Evolutionary conservation across 2,888 invertebrate genomes (phyloP).

Genomic region (Conchocele bisecta): DNA sequence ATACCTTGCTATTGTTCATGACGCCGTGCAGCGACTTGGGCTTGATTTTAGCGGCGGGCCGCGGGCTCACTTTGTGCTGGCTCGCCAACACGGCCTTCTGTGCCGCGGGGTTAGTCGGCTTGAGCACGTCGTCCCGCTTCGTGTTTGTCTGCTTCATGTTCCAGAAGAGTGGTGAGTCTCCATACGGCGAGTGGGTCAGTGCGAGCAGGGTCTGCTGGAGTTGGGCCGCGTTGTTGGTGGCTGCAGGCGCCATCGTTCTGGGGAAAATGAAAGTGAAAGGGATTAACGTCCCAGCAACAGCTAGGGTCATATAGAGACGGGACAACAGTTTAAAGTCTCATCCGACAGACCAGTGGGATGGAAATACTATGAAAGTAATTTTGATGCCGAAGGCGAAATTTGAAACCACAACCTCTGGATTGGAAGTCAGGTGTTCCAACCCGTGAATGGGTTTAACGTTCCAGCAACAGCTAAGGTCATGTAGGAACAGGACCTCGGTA

Average conservation of each 20-base stretch:
- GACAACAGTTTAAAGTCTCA: no score
- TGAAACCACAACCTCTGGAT: no score
- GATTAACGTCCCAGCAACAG: no score
- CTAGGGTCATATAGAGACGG: no score
- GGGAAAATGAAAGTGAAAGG: not conserved
- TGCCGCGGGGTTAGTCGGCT: conserved; percentile 86
- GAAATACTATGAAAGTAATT: no score
- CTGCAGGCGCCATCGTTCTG: conserved; percentile 46
- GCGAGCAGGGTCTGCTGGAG: conserved; percentile 84
- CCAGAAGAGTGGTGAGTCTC: conserved; percentile 92
- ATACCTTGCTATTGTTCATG: conserved; percentile 83
- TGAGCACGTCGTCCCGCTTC: conserved; percentile 87
- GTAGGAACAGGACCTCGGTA: no score
- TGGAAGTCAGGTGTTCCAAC: no score
- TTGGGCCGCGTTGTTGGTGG: conserved; percentile 87
- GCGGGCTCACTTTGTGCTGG: conserved; percentile 86
- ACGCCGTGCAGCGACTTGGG: conserved; percentile 83
- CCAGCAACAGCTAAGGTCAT: no score
- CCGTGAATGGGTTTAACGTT: no score
- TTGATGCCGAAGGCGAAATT: no score
- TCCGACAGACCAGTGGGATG: no score
- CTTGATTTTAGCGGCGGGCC: conserved; percentile 85
- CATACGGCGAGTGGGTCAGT: conserved; percentile 92
- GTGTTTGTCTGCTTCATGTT: conserved; percentile 86
- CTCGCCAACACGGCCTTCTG: conserved; percentile 84